Evolutionary conservation across 1,140 invertebrate genomes (phyloP).

Genomic region (Rhagoletis pomonella): DNA sequence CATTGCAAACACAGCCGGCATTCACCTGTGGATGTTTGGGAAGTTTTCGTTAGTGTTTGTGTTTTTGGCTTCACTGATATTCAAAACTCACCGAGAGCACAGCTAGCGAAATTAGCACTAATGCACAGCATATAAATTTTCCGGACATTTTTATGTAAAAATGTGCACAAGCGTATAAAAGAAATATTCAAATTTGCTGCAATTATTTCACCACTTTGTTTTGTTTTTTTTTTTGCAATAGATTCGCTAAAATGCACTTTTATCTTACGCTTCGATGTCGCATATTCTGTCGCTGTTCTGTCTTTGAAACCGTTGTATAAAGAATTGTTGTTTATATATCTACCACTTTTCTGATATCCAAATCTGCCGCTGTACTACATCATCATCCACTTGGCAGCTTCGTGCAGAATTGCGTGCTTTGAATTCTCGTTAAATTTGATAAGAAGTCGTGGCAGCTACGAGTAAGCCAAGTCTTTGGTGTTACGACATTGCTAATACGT

Average conservation of each 20-base stretch:
- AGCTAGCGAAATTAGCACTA: background rate
- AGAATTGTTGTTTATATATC: slow-evolving; percentile 24
- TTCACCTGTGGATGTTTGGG: slow-evolving; percentile 57
- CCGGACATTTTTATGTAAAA: background rate
- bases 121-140: background rate
- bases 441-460: background rate
- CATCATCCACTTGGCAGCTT: background rate
- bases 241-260: no score
- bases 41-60: background rate
- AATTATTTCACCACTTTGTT: background rate
- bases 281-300: background rate
- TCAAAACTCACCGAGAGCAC: slow-evolving; percentile 13
- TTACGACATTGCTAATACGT: background rate
- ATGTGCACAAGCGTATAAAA: background rate
- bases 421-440: slow-evolving; percentile 46
- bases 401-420: slow-evolving; percentile 45
- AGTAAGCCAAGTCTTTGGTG: background rate
- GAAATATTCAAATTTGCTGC: background rate
- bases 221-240: no score
- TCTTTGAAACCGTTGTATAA: slow-evolving; percentile 2
- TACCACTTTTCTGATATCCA: background rate
- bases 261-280: background rate
- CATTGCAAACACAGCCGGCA: slow-evolving; percentile 70
- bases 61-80: background rate
- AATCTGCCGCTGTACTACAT: background rate